Percentiles rank a stretch among this genome's conserved stretches.
Conservation (phyloP, 2,888 invertebrate genomes). For the Biston stratarius region DNA sequence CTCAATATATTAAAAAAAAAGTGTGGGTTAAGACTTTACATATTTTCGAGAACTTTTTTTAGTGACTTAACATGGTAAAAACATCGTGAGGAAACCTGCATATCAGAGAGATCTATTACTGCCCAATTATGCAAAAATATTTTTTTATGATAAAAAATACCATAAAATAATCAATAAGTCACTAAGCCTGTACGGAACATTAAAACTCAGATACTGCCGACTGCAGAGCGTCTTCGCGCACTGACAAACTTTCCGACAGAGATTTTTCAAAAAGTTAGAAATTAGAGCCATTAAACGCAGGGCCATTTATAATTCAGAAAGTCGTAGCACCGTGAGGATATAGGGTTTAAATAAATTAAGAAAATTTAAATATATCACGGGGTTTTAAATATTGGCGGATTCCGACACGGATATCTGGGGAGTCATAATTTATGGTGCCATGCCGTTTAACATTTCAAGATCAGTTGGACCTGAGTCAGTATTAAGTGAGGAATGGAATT, state of each 20-base stretch:
- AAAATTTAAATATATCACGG: slow-evolving; percentile 31
- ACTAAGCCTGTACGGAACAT: no score
- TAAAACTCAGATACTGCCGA: slow-evolving; percentile 4
- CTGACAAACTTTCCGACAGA: slow-evolving; percentile 45
- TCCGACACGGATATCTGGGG: slow-evolving; percentile 32
- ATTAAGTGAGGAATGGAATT: slow-evolving; percentile 11
- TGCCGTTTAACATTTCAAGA: slow-evolving; percentile 32
- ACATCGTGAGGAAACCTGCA: no score
- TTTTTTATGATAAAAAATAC: no score
- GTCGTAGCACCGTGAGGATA: slow-evolving; percentile 59
- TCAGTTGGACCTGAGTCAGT: slow-evolving; percentile 17
- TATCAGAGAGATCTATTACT: no score
- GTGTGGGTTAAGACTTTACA: no score
- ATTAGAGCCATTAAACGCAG: slow-evolving; percentile 75
- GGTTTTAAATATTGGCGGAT: slow-evolving; percentile 42
- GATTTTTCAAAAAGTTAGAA: slow-evolving; percentile 74
- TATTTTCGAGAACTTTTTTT: no score
- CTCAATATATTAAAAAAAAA: no score
- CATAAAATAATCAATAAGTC: no score
- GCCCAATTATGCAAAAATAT: no score
- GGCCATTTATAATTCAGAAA: slow-evolving; percentile 66
- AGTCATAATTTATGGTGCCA: slow-evolving; percentile 40
- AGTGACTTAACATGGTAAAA: no score
- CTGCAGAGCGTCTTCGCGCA: neutral
- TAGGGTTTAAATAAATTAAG: slow-evolving; percentile 68